phyloP scores from a whole-genome alignment of 2,113 vertebrate genomes.

The Chaetodon auriga region DNA sequence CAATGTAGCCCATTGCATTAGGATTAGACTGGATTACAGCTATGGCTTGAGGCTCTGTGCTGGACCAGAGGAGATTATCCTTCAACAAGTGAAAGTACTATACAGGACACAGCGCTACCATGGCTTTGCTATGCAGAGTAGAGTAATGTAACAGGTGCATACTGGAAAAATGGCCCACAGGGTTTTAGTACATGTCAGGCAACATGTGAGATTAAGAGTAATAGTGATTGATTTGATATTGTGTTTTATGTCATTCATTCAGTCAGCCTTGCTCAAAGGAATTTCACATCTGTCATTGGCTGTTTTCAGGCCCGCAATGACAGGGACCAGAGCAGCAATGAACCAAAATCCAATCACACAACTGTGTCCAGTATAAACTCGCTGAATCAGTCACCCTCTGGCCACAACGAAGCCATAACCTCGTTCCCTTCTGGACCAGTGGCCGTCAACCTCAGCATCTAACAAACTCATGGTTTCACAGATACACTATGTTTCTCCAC shows the following conservation, averaged over 20 bases:
- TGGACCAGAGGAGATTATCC: constrained; percentile 72
- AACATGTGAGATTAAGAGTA: constrained; percentile 19
- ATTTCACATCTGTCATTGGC: constrained; percentile 18
- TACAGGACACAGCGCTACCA: constrained; percentile 9
- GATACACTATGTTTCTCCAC: not conserved
- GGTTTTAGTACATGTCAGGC: not conserved
- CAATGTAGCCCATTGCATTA: constrained; percentile 57
- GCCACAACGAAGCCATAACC: not conserved
- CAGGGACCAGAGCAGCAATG: not conserved
- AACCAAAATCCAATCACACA: constrained; percentile 22
- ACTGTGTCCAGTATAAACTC: not conserved
- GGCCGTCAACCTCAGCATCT: not conserved
- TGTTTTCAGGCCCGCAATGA: constrained; percentile 22
- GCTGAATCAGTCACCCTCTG: constrained; percentile 1
- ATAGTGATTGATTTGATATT: constrained; percentile 8
- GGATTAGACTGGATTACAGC: constrained; percentile 81
- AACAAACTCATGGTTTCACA: constrained; percentile 6
- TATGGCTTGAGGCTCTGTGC: constrained; percentile 50
- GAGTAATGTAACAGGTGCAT: constrained; percentile 34
- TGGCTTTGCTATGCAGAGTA: constrained; percentile 10
- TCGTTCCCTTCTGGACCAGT: not conserved
- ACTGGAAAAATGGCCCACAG: not conserved
- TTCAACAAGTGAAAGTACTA: constrained; percentile 64
- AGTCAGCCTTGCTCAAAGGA: constrained; percentile 18
- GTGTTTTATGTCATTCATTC: not conserved